phyloP scores from a whole-genome alignment of 2,888 invertebrate genomes.

The Cacoxenus indagator region DNA sequence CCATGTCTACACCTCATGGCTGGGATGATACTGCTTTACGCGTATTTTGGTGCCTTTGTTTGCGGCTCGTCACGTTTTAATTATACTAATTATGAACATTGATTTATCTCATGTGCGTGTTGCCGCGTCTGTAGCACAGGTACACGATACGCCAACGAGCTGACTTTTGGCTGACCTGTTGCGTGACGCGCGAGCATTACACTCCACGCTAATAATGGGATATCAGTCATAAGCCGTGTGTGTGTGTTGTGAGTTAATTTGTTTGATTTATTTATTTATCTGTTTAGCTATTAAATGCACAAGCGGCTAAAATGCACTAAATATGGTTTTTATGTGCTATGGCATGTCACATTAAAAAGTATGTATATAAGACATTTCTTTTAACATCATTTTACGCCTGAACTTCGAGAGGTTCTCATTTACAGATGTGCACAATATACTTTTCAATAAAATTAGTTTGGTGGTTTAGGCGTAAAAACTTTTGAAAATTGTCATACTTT shows the following conservation, averaged over 20 bases:
- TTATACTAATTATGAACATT: constrained; percentile 34
- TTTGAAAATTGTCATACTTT: too few species aligned
- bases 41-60: neutral
- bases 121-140: neutral
- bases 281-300: too few species aligned
- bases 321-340: constrained; percentile 47
- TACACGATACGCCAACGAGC: neutral
- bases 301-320: constrained; percentile 49
- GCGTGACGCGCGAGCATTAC: constrained; percentile 39
- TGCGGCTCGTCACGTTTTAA: constrained; percentile 17
- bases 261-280: constrained; percentile 58
- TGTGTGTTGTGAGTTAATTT: constrained; percentile 31
- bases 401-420: too few species aligned
- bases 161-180: constrained; percentile 46
- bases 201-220: neutral
- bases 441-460: too few species aligned
- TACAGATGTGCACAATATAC: too few species aligned
- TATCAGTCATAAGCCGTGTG: constrained; percentile 10
- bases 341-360: constrained; percentile 57
- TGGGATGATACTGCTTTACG: neutral
- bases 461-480: too few species aligned
- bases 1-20: neutral
- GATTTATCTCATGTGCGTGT: constrained; percentile 39
- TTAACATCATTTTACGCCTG: too few species aligned
- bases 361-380: too few species aligned